A percentile compares a stretch with the other conserved stretches of the same genome.
These are phyloP conservation scores for Trachymyrmex cornetzi DNA, from an alignment of 1,140 invertebrate genomes.

Conservation along the genomic window DNA sequence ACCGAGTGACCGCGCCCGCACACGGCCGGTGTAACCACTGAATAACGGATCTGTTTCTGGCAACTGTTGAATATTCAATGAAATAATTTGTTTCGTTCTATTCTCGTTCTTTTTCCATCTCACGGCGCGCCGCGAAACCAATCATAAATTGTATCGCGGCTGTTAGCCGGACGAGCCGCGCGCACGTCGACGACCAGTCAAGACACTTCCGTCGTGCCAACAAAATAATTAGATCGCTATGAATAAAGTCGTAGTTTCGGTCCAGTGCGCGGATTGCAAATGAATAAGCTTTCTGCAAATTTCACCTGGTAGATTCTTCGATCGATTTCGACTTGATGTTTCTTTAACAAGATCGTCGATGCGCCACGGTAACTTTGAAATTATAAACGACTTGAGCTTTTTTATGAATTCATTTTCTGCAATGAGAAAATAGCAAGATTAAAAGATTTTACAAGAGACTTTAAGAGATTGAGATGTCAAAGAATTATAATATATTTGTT, in stretches of 20 bases:
- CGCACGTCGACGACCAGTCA: conserved; percentile 43
- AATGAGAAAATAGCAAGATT: background rate
- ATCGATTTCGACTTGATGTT: conserved; percentile 17
- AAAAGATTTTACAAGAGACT: background rate
- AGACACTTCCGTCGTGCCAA: conserved; percentile 32
- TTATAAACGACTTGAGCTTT: background rate
- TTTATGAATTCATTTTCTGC: background rate
- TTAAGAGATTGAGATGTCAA: background rate
- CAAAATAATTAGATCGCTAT: conserved; percentile 57
- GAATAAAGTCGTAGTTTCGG: conserved; percentile 41
- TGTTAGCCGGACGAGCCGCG: conserved; percentile 46
- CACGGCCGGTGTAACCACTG: conserved; percentile 57
- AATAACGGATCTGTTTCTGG: conserved; percentile 66
- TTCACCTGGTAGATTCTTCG: background rate
- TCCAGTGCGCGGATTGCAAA: conserved; percentile 5
- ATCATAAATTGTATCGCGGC: conserved; percentile 58
- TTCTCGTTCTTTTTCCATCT: conserved; percentile 48
- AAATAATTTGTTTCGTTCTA: conserved; percentile 63
- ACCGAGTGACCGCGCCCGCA: background rate
- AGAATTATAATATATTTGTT: background rate
- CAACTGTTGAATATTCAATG: conserved; percentile 66
- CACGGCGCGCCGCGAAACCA: conserved; percentile 46
- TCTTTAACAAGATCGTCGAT: background rate
- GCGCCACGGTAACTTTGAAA: background rate
- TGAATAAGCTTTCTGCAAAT: conserved; percentile 26